Evolutionary conservation across 92 coral and sea anemone genomes (phyloP), one percentile per base, ranked within the genome.

Genomic region (Siderastrea radians): DNA sequence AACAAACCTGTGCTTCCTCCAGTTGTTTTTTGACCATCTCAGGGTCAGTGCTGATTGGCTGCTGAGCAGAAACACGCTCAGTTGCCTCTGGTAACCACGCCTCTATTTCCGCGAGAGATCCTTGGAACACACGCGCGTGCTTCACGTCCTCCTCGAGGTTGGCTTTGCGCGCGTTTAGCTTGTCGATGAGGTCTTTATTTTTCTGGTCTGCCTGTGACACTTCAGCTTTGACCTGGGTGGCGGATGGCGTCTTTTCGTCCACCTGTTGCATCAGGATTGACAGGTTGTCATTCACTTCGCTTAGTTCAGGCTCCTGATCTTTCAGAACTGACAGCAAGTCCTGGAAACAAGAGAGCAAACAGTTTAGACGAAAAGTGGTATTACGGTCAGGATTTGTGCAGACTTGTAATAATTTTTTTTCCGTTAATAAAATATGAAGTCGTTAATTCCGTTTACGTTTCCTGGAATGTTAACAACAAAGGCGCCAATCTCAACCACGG

Each of bases 21-120:
- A 97, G 89, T 78, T 97, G 99, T 47, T 88, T 82, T 84, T 91
- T 90, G 47, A 97, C 94, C 17, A 96, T 93, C 49, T 96, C 98
- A 7, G 98, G 98, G 80, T 97, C 96, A 0, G 98, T 96, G 90
- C 99, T 96, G 96, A 97, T 95, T 89, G 99, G 99, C 49, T 95
- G 84, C 72, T 95, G 94, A 77, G 84, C 91, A 67, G 98, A 93
- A 72, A 94, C 88, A 64, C 90, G 95, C 72, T 97, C 96, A 70
- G 83, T 88, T 53, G 86, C 94, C 51, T 76, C 95, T 14, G 99
- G 98, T 68, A 97, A 75, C 99, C 99, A 96, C 48, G 91, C 94
- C 83, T 94, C 95, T 11, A 97, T 86, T 72, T 94, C 98, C 14
- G 93, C 81, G 79, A 94, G 87, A 8, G 94, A 90, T n/a, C 90